Base-by-base conservation (phyloP, 1,140 invertebrate species). In the Apis laboriosa region DNA sequence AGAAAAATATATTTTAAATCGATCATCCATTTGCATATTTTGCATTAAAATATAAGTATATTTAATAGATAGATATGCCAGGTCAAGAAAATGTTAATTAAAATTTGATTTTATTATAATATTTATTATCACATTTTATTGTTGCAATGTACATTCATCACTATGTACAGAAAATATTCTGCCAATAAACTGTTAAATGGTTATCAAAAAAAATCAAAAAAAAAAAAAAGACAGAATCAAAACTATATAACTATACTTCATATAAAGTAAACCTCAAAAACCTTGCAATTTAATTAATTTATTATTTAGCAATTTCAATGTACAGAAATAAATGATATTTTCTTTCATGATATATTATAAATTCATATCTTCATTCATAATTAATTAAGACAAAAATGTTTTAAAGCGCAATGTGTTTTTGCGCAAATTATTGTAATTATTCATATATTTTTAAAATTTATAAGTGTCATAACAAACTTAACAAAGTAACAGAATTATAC, bases 111-210 rank as follows among this genome's bases (percentile, higher is more conserved):
- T 86, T 88, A 89, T 90, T 87, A 80, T 88, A 89, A 92, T 84
- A 78, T 80, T 88, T 85, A 91, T 89, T 85, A 83, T 80, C 84
- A 70, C 87, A 81, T 80, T 71, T 81, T 87, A 83, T 87, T 70
- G 84, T 84, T 88, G 84, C 84, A 89, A 89, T 88, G 84, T 90
- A 89, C 89, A 87, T 85, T 81, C 86, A 71, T 88, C 84, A 88
- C 78, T 82, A 89, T 91, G 91, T 92, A 91, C 89, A 91, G 91
- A 90, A 70, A 90, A 84, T 91, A 91, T 92, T 91, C 89, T 92
- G 89, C 86, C 84, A 92, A 92, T 92, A 92, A 92, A 92, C 87
- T 90, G 88, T 92, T 92, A 77, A 91, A 89, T 90, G 89, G 88
- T 92, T 92, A 92, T 78, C 49, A 74, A 90, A 90, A 88, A 43